Evolutionary conservation across 2,797 vertebrate genomes (phyloP).

Genomic region (Enteromius thamalakanensis): DNA sequence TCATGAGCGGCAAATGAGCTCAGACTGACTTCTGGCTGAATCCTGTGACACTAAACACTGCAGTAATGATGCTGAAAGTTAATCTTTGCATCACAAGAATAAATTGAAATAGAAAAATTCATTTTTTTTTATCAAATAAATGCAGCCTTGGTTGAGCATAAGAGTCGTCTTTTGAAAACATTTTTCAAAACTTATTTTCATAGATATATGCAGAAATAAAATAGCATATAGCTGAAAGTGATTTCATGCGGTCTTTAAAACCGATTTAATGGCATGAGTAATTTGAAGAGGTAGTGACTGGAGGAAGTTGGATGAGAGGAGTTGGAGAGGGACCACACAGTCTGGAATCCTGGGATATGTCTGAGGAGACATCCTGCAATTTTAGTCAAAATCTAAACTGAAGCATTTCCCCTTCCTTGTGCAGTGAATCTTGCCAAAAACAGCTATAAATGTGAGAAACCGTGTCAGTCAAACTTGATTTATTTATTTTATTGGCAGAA

Average conservation of each 20-base stretch:
- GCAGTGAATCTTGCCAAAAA: slow-evolving; percentile 19
- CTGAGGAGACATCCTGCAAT: slow-evolving; percentile 27
- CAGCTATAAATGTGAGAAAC: slow-evolving; percentile 36
- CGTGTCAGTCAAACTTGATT: slow-evolving; percentile 33
- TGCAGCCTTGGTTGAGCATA: background rate
- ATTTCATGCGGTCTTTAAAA: background rate
- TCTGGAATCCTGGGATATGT: slow-evolving; percentile 32
- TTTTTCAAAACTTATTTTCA: background rate
- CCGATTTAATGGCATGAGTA: background rate
- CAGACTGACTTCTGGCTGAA: background rate
- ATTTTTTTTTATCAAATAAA: background rate
- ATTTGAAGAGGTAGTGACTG: slow-evolving; percentile 16
- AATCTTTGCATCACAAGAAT: background rate
- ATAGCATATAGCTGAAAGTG: background rate
- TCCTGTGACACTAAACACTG: background rate
- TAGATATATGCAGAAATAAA: background rate
- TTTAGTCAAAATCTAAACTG: slow-evolving; percentile 28
- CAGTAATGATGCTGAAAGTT: background rate
- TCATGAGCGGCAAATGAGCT: background rate
- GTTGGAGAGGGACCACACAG: slow-evolving; percentile 29
- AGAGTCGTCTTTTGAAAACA: background rate
- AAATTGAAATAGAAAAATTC: background rate
- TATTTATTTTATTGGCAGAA: slow-evolving; percentile 10
- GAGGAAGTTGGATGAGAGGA: slow-evolving; percentile 21
- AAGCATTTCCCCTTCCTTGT: slow-evolving; percentile 25